These are phyloP conservation scores for Drosophila bipectinata DNA, from an alignment of 1,140 invertebrate species.

Conservation along the genomic window DNA sequence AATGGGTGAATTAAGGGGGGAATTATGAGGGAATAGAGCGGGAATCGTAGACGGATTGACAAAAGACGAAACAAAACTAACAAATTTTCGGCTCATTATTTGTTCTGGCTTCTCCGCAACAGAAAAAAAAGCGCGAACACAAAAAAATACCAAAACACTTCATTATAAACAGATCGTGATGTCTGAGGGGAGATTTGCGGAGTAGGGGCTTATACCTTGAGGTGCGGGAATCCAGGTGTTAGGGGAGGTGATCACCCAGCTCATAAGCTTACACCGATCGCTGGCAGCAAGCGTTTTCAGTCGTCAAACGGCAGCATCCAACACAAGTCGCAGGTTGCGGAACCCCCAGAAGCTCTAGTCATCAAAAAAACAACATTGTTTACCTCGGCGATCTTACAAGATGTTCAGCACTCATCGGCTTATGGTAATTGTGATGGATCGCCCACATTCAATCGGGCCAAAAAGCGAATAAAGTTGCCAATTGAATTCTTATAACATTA, in stretches of 20 bases:
- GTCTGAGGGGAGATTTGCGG: not conserved
- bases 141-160: slow-evolving; percentile 53
- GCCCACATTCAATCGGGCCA: slow-evolving; percentile 8
- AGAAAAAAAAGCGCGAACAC: slow-evolving; percentile 19
- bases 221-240: not conserved
- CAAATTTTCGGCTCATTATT: slow-evolving; percentile 67
- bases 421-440: slow-evolving; percentile 73
- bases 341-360: slow-evolving; percentile 33
- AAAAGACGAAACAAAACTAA: slow-evolving; percentile 57
- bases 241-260: slow-evolving; percentile 25
- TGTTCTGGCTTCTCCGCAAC: slow-evolving; percentile 48
- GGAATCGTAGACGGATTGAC: slow-evolving; percentile 21
- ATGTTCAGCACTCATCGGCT: slow-evolving; percentile 60
- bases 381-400: slow-evolving; percentile 32
- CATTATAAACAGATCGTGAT: slow-evolving; percentile 52
- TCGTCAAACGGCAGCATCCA: slow-evolving; percentile 76
- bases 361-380: slow-evolving; percentile 4
- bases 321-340: slow-evolving; percentile 64
- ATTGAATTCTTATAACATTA: not conserved
- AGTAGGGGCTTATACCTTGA: not conserved
- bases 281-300: slow-evolving; percentile 45
- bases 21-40: not conserved
- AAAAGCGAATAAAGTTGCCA: not conserved
- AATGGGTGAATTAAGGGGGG: slow-evolving; percentile 13
- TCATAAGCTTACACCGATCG: slow-evolving; percentile 72